These are phyloP conservation scores for Hyposoter didymator DNA, from an alignment of 2,888 invertebrate species.

Conservation along the genomic window DNA sequence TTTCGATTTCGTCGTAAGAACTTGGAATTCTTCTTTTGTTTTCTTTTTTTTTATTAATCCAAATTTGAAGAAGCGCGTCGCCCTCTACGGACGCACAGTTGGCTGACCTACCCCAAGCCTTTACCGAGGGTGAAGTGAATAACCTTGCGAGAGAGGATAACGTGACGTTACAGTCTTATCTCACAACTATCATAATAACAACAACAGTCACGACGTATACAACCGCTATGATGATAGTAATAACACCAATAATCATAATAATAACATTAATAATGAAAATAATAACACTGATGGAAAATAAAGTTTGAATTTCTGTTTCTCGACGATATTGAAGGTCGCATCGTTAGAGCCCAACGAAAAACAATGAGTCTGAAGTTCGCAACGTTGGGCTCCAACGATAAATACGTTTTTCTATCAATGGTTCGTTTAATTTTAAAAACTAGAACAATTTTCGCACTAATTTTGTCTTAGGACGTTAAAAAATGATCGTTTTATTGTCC, in stretches of 20 bases:
- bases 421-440: too few species aligned
- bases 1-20: neutral
- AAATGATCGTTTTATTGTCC: too few species aligned
- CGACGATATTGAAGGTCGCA: neutral
- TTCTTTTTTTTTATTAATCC: neutral
- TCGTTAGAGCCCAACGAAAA: too few species aligned
- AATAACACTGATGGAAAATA: neutral
- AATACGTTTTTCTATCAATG: too few species aligned
- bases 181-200: constrained; percentile 2
- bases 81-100: constrained; percentile 24
- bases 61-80: neutral
- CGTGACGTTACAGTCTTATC: constrained; percentile 7
- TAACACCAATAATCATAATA: neutral
- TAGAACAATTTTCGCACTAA: too few species aligned
- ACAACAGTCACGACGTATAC: neutral
- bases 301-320: too few species aligned
- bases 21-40: neutral
- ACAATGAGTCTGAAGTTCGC: too few species aligned
- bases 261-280: neutral
- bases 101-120: constrained; percentile 52
- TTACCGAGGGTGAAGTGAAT: constrained; percentile 30
- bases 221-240: neutral
- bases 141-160: constrained; percentile 4
- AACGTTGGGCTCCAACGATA: too few species aligned
- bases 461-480: too few species aligned